Percentiles rank a stretch among this genome's conserved stretches.
Conservation (phyloP, 2,888 invertebrate species). For the Dryobota labecula region DNA sequence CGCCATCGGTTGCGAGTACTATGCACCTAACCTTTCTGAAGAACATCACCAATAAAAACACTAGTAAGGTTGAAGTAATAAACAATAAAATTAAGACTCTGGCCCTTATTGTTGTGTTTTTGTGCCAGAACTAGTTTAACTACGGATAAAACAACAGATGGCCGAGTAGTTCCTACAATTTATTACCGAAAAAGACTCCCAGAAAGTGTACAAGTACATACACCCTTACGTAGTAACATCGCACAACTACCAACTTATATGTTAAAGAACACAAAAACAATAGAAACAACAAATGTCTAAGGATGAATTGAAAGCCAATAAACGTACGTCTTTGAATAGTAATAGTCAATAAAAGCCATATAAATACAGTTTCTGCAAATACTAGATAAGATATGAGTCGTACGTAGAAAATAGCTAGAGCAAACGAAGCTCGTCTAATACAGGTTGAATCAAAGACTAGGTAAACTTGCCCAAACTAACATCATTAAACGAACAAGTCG, state of each 20-base stretch:
- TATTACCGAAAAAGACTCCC: background rate
- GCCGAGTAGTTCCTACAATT: background rate
- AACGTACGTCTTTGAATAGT: conserved; percentile 13
- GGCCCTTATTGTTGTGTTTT: background rate
- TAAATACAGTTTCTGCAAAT: conserved; percentile 20
- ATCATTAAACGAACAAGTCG: background rate
- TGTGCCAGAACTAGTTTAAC: background rate
- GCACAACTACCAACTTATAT: too few species aligned
- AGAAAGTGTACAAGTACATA: too few species aligned
- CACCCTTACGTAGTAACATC: background rate
- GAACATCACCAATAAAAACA: background rate
- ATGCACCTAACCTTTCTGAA: background rate
- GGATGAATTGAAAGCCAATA: conserved; percentile 32
- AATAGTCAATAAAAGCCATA: conserved; percentile 32
- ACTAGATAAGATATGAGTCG: conserved; percentile 14
- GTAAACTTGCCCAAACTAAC: background rate
- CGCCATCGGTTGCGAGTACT: background rate
- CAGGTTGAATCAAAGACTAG: background rate
- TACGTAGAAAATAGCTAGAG: background rate
- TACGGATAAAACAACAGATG: background rate
- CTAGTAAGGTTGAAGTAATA: background rate
- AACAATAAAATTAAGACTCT: background rate
- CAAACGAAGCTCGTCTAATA: background rate
- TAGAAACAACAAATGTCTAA: background rate
- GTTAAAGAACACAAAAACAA: background rate